Percentiles rank a stretch among this genome's conserved stretches.
phyloP scores from a whole-genome alignment of 2,888 invertebrate species.

The Molanna angustata region DNA sequence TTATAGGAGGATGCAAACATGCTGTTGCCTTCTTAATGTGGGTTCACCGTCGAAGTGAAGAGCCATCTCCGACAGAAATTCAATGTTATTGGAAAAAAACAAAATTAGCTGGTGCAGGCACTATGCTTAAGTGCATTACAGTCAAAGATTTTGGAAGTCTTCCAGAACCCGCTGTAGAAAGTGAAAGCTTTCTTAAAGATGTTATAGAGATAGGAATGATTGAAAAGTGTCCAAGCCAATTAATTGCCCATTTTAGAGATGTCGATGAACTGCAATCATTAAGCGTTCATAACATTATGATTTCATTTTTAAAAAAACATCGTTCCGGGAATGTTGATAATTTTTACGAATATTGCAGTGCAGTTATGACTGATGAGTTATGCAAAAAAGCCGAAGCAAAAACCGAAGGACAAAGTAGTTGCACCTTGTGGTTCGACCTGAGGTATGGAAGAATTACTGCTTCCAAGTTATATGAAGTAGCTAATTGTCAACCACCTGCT shows the following conservation, averaged over 20 bases:
- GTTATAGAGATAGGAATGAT: not conserved
- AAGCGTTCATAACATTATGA: too few species aligned
- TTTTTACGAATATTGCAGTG: not conserved
- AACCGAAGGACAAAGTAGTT: not conserved
- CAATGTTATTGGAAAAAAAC: constrained; percentile 5
- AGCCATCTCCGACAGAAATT: constrained; percentile 1
- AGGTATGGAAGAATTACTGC: constrained; percentile 1
- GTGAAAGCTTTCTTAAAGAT: not conserved
- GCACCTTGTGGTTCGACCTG: not conserved
- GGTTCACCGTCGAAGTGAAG: constrained; percentile 9
- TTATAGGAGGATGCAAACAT: constrained; percentile 9
- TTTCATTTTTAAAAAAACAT: too few species aligned
- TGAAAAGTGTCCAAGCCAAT: too few species aligned
- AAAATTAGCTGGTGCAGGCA: not conserved
- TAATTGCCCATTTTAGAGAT: too few species aligned
- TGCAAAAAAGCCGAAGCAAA: not conserved
- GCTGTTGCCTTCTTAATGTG: constrained; percentile 11
- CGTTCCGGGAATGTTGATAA: too few species aligned
- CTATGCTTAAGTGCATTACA: not conserved
- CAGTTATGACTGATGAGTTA: not conserved
- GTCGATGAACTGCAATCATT: too few species aligned
- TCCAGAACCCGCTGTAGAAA: too few species aligned
- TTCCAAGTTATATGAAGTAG: not conserved
- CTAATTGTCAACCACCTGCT: not conserved
- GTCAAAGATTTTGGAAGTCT: not conserved